Evolutionary conservation across 2,797 vertebrate genomes (phyloP), one percentile per base, ranked within the genome.

Genomic region (Eulemur mongoz): DNA sequence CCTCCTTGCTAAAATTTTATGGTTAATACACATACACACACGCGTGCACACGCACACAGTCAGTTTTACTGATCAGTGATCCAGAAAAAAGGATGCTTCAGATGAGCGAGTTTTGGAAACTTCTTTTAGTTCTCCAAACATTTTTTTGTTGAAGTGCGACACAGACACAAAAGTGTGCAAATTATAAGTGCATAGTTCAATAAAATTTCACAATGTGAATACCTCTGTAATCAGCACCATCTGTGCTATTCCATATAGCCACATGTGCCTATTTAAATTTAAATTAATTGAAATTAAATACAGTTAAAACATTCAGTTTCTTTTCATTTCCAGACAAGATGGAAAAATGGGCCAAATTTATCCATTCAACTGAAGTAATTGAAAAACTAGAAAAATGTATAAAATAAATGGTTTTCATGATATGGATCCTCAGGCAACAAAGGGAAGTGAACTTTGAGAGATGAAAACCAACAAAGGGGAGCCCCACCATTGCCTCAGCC

Each of bases 231-330:
- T 93, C 70, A 80, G 25, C 30, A 87, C 10, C 80, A 89, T 94
- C 63, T 87, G 59, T 85, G 35, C 59, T 82, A 45, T 65, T 94
- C 27, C 70, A 45, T 84, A 83, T 35, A 76, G n/a, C 72, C 82
- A 70, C 45, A 59, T 50, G 45, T 17, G 38, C 63, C 59, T 75
- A 75, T 57, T 96, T 83, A 86, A 43, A 32, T 83, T 95, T 95
- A 73, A 94, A 95, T 89, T 61, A 97, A 88, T 91, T 88, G 94
- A 96, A 57, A 43, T 94, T 61, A 95, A 92, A 83, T 93, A 80
- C 17, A 87, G 61, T 92, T 54, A 90, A 67, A 90, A 90, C 90
- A 90, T 32, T 81, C 38, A 79, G 30, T 93, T 61, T 17, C 9
- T 40, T 90, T 95, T 57, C 6, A 84, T 94, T 94, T 91, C 50